These are phyloP conservation scores for Falcunculus frontatus DNA, from an alignment of 2,113 vertebrate genomes.

Conservation along the genomic window DNA sequence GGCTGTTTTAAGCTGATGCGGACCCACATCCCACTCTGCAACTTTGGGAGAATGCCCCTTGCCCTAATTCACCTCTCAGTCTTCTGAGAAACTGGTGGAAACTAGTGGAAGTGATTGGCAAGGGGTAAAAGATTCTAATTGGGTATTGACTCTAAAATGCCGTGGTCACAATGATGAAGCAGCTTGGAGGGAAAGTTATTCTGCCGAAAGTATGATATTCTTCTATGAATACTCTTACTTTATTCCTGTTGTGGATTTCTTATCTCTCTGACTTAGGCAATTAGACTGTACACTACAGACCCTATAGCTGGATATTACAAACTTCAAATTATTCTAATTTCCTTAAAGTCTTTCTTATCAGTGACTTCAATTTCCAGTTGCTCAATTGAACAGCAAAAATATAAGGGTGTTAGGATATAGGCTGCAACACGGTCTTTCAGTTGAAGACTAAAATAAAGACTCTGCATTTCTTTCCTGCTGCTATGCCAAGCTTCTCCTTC, in stretches of 20 bases:
- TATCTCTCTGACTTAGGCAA: not conserved
- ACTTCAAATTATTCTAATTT: not conserved
- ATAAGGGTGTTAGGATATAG: not conserved
- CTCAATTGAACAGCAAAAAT: not conserved
- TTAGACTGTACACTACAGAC: no score
- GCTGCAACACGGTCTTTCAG: not conserved
- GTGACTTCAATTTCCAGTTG: not conserved
- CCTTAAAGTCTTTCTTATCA: not conserved
- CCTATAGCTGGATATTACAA: not conserved
- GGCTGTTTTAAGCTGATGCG: not conserved
- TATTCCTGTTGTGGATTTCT: not conserved
- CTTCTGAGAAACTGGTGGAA: not conserved
- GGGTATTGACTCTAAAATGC: not conserved
- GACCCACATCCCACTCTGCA: not conserved
- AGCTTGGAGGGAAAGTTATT: not conserved
- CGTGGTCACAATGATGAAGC: not conserved
- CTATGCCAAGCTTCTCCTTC: not conserved
- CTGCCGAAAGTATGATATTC: not conserved
- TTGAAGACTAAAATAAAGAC: not conserved
- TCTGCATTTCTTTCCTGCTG: not conserved
- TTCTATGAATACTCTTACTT: not conserved
- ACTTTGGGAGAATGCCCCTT: not conserved
- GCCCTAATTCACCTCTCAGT: not conserved
- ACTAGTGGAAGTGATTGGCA: not conserved
- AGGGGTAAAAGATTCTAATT: not conserved